Evolutionary conservation across 2,888 invertebrate genomes (phyloP).

Genomic region (Rhamnusium bicolor): DNA sequence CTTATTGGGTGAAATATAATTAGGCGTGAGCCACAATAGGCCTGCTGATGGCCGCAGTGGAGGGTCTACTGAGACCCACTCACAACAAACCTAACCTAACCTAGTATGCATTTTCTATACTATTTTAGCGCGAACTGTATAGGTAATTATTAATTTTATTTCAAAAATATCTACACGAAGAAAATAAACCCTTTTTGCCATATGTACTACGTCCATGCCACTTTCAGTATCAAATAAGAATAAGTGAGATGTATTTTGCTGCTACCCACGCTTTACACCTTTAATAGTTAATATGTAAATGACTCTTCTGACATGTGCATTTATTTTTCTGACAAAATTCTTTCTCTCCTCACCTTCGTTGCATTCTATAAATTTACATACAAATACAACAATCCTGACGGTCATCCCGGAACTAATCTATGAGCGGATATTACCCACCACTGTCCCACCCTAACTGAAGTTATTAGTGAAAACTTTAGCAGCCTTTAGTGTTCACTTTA

Average conservation of each 20-base stretch:
- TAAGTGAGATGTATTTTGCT: conserved; percentile 3
- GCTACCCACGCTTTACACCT: conserved; percentile 27
- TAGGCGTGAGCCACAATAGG: too few relatives aligned
- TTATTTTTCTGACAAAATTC: conserved; percentile 1
- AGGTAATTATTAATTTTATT: too few relatives aligned
- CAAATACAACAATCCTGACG: not conserved
- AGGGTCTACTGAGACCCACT: too few relatives aligned
- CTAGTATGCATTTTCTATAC: too few relatives aligned
- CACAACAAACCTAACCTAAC: too few relatives aligned
- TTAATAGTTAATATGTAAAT: conserved; percentile 29
- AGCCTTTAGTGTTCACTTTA: conserved; percentile 2
- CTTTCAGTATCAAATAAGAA: not conserved
- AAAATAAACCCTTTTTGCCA: not conserved
- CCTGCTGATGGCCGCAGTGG: too few relatives aligned
- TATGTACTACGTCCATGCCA: not conserved
- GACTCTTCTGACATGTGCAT: conserved; percentile 25
- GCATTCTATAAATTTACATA: not conserved
- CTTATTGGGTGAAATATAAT: too few relatives aligned
- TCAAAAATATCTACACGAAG: too few relatives aligned
- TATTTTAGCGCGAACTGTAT: too few relatives aligned
- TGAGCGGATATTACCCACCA: conserved; percentile 27
- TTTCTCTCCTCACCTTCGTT: not conserved
- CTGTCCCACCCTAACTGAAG: conserved; percentile 17
- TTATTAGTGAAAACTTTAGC: not conserved
- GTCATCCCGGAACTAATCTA: conserved; percentile 2